Evolutionary conservation across 2,113 vertebrate species (phyloP).

Genomic region (Galeopterus variegatus): DNA sequence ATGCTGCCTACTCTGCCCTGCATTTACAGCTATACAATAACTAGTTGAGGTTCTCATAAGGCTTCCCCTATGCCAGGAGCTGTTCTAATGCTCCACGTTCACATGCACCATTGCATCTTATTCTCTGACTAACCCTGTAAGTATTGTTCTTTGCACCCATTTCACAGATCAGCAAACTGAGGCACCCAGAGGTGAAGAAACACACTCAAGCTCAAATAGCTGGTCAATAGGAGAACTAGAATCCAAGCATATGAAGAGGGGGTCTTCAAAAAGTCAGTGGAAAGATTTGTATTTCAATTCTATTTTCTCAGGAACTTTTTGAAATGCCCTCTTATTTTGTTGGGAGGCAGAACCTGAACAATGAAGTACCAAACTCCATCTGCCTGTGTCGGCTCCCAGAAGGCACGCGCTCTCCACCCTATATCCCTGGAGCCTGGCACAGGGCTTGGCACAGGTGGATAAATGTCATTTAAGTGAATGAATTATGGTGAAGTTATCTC

Average conservation of each 20-base stretch:
- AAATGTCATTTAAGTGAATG: background rate
- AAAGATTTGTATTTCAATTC: too few species aligned
- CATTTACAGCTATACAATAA: accelerated
- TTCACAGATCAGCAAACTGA: background rate
- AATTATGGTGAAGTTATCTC: background rate
- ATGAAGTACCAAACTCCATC: accelerated
- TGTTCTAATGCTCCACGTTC: background rate
- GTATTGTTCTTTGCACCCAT: background rate
- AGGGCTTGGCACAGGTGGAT: background rate
- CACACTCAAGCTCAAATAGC: background rate
- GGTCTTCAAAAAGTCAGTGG: too few species aligned
- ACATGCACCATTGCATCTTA: accelerated
- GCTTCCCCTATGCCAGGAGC: background rate
- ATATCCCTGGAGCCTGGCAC: background rate
- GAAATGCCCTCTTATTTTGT: too few species aligned
- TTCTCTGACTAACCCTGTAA: background rate
- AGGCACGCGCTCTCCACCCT: accelerated
- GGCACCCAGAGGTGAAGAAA: background rate
- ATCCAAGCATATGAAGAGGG: accelerated
- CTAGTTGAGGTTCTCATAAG: background rate
- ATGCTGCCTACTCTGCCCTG: accelerated
- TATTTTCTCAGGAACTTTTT: too few species aligned
- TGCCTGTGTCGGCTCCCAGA: accelerated
- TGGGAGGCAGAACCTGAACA: background rate
- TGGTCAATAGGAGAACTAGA: background rate